Conservation (phyloP, 1,140 invertebrate genomes). For the Elysia chlorotica region DNA sequence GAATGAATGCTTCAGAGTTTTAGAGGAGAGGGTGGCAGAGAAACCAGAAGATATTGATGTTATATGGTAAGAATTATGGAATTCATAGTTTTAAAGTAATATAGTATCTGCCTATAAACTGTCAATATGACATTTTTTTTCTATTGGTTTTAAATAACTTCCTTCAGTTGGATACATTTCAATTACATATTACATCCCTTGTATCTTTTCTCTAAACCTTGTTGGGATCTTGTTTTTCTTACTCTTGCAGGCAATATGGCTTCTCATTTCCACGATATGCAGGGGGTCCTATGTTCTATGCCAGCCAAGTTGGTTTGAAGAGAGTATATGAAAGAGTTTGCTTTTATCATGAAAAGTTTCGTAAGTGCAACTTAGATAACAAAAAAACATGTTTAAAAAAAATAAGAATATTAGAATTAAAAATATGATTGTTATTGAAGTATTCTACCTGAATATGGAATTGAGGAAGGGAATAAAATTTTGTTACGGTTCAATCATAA, state of each 20-base stretch:
- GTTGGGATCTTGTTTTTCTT: too few relatives aligned
- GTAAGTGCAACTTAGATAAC: conserved; percentile 44
- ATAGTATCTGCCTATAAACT: neutral
- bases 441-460: too few relatives aligned
- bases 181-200: too few relatives aligned
- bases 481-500: too few relatives aligned
- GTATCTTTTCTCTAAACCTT: too few relatives aligned
- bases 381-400: too few relatives aligned
- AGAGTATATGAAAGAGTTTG: conserved; percentile 49
- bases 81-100: neutral
- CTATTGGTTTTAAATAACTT: neutral
- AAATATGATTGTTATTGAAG: too few relatives aligned
- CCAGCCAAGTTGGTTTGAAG: conserved; percentile 43
- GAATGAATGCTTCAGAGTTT: conserved; percentile 58
- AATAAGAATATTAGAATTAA: too few relatives aligned
- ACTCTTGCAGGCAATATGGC: conserved; percentile 51
- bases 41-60: conserved; percentile 55
- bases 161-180: neutral
- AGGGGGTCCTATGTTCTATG: conserved; percentile 56
- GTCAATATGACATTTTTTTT: neutral
- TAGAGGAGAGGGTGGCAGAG: conserved; percentile 55
- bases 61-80: conserved; percentile 40
- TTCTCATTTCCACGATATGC: conserved; percentile 47
- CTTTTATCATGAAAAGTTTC: conserved; percentile 42
- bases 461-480: too few relatives aligned